phyloP scores from a whole-genome alignment of 1,140 invertebrate genomes.

The Pseudomyrmex pallidus region DNA sequence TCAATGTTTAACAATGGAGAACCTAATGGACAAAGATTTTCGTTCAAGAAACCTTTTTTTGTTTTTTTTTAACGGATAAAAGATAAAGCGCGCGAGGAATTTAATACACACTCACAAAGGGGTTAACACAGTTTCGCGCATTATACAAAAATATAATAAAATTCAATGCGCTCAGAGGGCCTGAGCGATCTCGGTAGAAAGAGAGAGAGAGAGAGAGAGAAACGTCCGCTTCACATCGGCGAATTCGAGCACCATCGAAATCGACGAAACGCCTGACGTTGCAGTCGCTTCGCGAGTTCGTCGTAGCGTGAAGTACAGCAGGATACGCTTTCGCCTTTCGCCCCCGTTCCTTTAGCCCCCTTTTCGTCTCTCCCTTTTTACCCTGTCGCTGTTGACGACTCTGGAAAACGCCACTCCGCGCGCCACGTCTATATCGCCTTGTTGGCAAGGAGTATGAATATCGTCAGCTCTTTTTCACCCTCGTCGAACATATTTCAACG shows the following conservation, averaged over 20 bases:
- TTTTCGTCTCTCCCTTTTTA: slow-evolving; percentile 40
- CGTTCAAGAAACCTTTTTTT: too few relatives aligned
- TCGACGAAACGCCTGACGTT: slow-evolving; percentile 72
- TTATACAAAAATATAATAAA: slow-evolving; percentile 20
- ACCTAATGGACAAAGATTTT: too few relatives aligned
- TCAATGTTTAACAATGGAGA: too few relatives aligned
- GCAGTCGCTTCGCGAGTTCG: slow-evolving; percentile 70
- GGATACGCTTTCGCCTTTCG: slow-evolving; percentile 64
- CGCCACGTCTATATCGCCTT: neutral
- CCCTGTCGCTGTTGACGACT: slow-evolving; percentile 66
- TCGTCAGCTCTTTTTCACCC: slow-evolving; percentile 79
- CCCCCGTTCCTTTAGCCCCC: slow-evolving; percentile 53
- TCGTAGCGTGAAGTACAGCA: slow-evolving; percentile 69
- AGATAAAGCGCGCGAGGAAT: neutral
- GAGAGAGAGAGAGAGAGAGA: too few relatives aligned
- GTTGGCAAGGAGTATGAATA: slow-evolving; percentile 72
- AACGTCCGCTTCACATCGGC: slow-evolving; percentile 61
- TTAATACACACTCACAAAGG: neutral
- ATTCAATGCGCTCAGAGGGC: neutral
- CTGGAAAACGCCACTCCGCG: slow-evolving; percentile 59
- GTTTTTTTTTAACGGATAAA: neutral
- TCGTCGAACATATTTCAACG: slow-evolving; percentile 77
- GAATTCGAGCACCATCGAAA: slow-evolving; percentile 68
- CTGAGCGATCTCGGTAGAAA: slow-evolving; percentile 3
- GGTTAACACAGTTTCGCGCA: neutral